Percentiles rank a stretch among this genome's conserved stretches.
Evolutionary conservation across 2,888 invertebrate genomes (phyloP).

Genomic region (Oxyteleia sp.): DNA sequence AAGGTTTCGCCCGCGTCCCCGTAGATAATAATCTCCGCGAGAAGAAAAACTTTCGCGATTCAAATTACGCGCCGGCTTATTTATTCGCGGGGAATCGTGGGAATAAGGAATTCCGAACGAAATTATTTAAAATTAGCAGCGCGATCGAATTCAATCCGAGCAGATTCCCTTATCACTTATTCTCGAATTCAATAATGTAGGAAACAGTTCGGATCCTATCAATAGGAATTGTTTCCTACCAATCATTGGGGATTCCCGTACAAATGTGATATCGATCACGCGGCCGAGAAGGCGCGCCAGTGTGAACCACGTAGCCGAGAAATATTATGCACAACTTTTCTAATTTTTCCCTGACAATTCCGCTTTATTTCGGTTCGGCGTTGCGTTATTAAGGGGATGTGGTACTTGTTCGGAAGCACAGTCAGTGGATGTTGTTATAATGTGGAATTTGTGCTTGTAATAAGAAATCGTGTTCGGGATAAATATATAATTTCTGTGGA

Average conservation of each 20-base stretch:
- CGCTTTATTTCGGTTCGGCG: background rate
- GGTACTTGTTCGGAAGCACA: too few relatives aligned
- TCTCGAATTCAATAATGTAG: slow-evolving; percentile 64
- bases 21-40: background rate
- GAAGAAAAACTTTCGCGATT: too few relatives aligned
- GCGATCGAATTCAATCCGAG: slow-evolving; percentile 27
- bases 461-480: too few relatives aligned
- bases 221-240: slow-evolving; percentile 65
- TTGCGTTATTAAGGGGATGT: slow-evolving; percentile 19
- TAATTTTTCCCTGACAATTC: slow-evolving; percentile 30
- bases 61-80: too few relatives aligned
- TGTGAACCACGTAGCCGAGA: slow-evolving; percentile 2
- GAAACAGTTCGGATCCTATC: slow-evolving; percentile 47
- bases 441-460: too few relatives aligned
- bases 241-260: slow-evolving; percentile 55
- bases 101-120: background rate
- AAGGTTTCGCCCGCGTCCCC: background rate
- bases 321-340: slow-evolving; percentile 34
- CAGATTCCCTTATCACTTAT: slow-evolving; percentile 54
- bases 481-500: too few relatives aligned
- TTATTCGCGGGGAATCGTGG: too few relatives aligned
- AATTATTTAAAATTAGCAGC: slow-evolving; percentile 49
- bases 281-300: slow-evolving; percentile 6
- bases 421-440: too few relatives aligned
- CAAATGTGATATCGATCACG: slow-evolving; percentile 58